phyloP scores from a whole-genome alignment of 2,888 invertebrate genomes.

The Drosophila austrosaltans region DNA sequence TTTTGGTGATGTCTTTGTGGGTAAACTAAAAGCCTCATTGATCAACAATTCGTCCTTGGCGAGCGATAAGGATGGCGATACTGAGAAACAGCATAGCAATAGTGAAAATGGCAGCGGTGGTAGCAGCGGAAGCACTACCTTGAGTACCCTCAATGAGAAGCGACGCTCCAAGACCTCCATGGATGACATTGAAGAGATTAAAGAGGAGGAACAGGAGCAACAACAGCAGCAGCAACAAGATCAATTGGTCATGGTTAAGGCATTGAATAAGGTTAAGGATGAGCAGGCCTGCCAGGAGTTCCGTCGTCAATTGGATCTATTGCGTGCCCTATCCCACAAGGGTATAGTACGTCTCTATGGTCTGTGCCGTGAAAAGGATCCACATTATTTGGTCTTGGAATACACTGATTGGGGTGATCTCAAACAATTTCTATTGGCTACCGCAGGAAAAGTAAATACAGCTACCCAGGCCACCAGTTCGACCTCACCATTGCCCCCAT shows the following conservation, averaged over 20 bases:
- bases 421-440: conserved; percentile 92
- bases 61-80: conserved; percentile 73
- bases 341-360: conserved; percentile 92
- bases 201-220: conserved; percentile 74
- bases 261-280: conserved; percentile 90
- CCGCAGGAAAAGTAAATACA: conserved; percentile 81
- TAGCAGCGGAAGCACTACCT: conserved; percentile 66
- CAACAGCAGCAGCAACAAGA: conserved; percentile 45
- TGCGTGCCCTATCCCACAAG: conserved; percentile 92
- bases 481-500: conserved; percentile 84
- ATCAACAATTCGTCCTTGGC: conserved; percentile 40
- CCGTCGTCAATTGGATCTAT: conserved; percentile 94
- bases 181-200: conserved; percentile 83
- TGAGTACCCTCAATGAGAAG: conserved; percentile 79
- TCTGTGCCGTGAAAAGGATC: conserved; percentile 92
- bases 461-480: conserved; percentile 65
- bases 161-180: conserved; percentile 83
- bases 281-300: conserved; percentile 92
- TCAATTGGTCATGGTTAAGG: conserved; percentile 88
- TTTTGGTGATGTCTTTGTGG: conserved; percentile 95
- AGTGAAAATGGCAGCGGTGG: conserved; percentile 73
- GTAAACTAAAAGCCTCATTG: conserved; percentile 85
- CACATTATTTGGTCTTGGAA: conserved; percentile 94
- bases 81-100: conserved; percentile 77
- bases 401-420: conserved; percentile 98